Evolutionary conservation across 2,797 vertebrate genomes (phyloP).

Genomic region (Eutrigla gurnardus): DNA sequence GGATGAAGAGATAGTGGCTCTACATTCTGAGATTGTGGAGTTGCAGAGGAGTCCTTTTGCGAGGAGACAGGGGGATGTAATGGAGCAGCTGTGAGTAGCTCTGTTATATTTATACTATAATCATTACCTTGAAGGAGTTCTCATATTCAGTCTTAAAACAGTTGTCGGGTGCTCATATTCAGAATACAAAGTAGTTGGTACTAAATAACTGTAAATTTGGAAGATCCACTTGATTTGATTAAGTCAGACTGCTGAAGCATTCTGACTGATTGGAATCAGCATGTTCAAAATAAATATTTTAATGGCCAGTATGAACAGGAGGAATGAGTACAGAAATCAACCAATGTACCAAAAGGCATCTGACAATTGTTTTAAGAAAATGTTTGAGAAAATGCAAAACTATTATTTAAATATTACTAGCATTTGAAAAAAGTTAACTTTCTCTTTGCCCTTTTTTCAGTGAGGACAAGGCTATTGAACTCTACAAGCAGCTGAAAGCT

Average conservation of each 20-base stretch:
- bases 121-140: not conserved
- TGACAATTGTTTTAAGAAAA: not conserved
- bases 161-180: not conserved
- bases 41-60: conserved; percentile 96
- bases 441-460: conserved; percentile 75
- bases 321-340: not conserved
- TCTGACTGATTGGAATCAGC: not conserved
- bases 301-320: not conserved
- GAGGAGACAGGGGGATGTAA: conserved; percentile 92
- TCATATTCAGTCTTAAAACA: not conserved
- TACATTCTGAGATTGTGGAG: conserved; percentile 97
- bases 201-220: not conserved
- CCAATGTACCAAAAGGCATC: not conserved
- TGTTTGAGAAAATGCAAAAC: not conserved
- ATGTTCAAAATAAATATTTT: not conserved
- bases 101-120: conserved; percentile 4
- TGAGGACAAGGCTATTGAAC: conserved; percentile 93
- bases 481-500: conserved; percentile 96
- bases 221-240: not conserved
- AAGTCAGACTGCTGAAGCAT: not conserved
- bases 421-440: not conserved
- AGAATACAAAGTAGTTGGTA: not conserved
- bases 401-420: not conserved
- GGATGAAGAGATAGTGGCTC: conserved; percentile 95
- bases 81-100: conserved; percentile 93